phyloP scores from a whole-genome alignment of 2,888 invertebrate genomes.

The Lissocephala sabroskyi region DNA sequence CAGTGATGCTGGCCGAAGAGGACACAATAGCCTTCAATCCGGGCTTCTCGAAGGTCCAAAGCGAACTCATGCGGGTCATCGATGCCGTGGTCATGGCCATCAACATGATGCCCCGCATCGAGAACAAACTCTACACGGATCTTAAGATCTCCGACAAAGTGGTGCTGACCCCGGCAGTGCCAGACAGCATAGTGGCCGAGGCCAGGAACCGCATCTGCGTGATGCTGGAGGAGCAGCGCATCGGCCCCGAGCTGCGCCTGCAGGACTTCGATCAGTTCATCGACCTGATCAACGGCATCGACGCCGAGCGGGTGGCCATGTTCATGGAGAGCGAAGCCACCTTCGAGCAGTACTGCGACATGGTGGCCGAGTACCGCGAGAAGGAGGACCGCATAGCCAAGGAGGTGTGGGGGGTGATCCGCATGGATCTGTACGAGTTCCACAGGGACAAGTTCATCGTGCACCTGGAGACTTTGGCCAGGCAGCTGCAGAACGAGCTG shows the following conservation, averaged over 20 bases:
- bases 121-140: slow-evolving; percentile 78
- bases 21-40: slow-evolving; percentile 82
- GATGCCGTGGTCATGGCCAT: slow-evolving; percentile 84
- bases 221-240: slow-evolving; percentile 80
- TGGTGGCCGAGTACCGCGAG: slow-evolving; percentile 78
- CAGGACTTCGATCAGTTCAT: slow-evolving; percentile 88
- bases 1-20: slow-evolving; percentile 68
- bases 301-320: slow-evolving; percentile 75
- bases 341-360: slow-evolving; percentile 78
- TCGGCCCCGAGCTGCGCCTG: slow-evolving; percentile 81
- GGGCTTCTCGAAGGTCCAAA: slow-evolving; percentile 81
- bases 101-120: slow-evolving; percentile 82
- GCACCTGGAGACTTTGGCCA: slow-evolving; percentile 80
- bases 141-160: slow-evolving; percentile 48
- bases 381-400: slow-evolving; percentile 77
- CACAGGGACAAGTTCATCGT: slow-evolving; percentile 85
- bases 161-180: slow-evolving; percentile 78
- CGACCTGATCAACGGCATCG: slow-evolving; percentile 81
- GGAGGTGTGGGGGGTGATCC: slow-evolving; percentile 76
- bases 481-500: slow-evolving; percentile 79
- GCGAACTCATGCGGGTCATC: slow-evolving; percentile 80
- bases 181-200: slow-evolving; percentile 78
- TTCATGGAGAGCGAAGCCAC: slow-evolving; percentile 80
- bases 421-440: slow-evolving; percentile 89
- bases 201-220: slow-evolving; percentile 78